phyloP scores from a whole-genome alignment of 2,888 invertebrate species.

The Drosophila mimica region DNA sequence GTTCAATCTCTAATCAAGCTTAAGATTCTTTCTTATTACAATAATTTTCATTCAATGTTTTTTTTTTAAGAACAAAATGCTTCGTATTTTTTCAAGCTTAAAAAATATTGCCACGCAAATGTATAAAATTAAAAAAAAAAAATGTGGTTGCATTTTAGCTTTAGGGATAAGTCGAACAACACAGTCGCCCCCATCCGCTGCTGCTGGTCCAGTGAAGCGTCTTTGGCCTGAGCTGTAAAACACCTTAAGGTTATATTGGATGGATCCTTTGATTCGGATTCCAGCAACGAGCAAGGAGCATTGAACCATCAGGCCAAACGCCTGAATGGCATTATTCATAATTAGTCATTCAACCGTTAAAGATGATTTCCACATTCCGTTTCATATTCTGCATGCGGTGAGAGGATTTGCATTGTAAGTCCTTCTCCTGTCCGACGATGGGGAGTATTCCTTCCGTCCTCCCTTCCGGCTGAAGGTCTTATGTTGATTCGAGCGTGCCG shows the following conservation, averaged over 20 bases:
- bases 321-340: conserved; percentile 81
- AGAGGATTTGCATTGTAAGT: conserved; percentile 76
- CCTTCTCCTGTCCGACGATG: conserved; percentile 9
- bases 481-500: conserved; percentile 77
- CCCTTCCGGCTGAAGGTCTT: conserved; percentile 65
- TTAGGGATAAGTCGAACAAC: conserved; percentile 4
- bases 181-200: not conserved
- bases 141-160: not conserved
- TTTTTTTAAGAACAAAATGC: not conserved
- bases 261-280: conserved; percentile 56
- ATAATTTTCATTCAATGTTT: not conserved
- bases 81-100: not conserved
- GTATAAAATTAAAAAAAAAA: not conserved
- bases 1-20: not conserved
- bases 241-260: conserved; percentile 68
- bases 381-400: conserved; percentile 52
- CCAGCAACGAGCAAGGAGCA: conserved; percentile 14
- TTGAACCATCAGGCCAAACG: conserved; percentile 26
- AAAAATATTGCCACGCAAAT: conserved; percentile 1
- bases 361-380: conserved; percentile 80
- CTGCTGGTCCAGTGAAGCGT: not conserved
- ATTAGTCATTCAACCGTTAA: conserved; percentile 83
- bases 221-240: conserved; percentile 48
- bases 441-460: not conserved
- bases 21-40: not conserved